These are phyloP conservation scores for Callorhinus ursinus DNA, from an alignment of 2,113 vertebrate genomes.

Conservation along the genomic window DNA sequence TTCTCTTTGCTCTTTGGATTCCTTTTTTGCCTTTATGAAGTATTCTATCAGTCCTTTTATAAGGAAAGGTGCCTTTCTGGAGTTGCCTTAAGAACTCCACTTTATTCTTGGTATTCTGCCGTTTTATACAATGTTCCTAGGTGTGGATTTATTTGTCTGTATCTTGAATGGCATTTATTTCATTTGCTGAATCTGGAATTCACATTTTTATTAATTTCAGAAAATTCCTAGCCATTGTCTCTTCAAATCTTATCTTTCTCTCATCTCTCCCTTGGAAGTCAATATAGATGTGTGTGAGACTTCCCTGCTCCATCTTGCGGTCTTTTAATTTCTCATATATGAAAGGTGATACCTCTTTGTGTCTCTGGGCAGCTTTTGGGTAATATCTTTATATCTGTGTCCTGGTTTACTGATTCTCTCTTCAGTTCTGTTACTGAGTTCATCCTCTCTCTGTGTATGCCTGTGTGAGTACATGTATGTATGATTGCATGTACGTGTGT, in stretches of 20 bases:
- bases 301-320: neutral
- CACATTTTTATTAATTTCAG: neutral
- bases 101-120: neutral
- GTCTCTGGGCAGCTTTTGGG: neutral
- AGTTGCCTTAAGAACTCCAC: neutral
- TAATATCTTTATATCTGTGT: neutral
- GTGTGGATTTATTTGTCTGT: neutral
- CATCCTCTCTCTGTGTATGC: neutral
- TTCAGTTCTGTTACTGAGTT: neutral
- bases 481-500: neutral
- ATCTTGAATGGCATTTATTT: neutral
- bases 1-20: neutral
- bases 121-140: neutral
- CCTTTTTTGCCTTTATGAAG: neutral
- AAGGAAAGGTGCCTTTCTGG: neutral
- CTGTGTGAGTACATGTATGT: neutral
- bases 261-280: neutral
- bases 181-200: neutral
- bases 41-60: neutral
- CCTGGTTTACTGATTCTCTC: neutral
- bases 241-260: neutral
- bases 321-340: neutral
- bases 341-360: neutral
- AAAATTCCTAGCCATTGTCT: neutral
- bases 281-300: neutral